Evolutionary conservation across 2,113 vertebrate genomes (phyloP).

Genomic region (Lates calcarifer): DNA sequence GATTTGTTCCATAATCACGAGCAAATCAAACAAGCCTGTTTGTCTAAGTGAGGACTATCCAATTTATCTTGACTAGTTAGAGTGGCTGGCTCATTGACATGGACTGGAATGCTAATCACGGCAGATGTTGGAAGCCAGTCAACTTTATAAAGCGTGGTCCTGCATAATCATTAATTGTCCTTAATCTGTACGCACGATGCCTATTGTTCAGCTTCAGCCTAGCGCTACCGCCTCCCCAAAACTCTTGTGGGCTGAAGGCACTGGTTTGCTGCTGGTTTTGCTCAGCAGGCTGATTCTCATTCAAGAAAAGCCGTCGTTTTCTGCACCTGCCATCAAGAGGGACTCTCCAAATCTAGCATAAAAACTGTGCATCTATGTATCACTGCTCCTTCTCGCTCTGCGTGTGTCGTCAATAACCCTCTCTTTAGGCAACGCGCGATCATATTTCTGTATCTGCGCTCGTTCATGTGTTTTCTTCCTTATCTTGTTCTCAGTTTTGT

Average conservation of each 20-base stretch:
- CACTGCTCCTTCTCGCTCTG: not conserved
- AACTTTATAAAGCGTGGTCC: constrained; percentile 79
- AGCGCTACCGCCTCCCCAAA: constrained; percentile 13
- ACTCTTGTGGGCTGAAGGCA: constrained; percentile 44
- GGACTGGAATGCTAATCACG: constrained; percentile 78
- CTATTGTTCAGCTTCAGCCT: constrained; percentile 30
- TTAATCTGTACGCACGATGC: constrained; percentile 43
- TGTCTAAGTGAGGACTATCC: constrained; percentile 10
- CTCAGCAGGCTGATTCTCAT: constrained; percentile 40
- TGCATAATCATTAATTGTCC: constrained; percentile 65
- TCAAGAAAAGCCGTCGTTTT: constrained; percentile 30
- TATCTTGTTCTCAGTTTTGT: constrained; percentile 32
- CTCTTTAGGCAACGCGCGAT: not conserved
- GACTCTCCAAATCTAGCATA: constrained; percentile 33
- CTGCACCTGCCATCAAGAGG: constrained; percentile 54
- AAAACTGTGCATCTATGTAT: constrained; percentile 35
- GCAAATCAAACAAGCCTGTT: not conserved
- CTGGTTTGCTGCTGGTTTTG: constrained; percentile 18
- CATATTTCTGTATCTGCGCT: not conserved
- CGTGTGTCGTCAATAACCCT: not conserved
- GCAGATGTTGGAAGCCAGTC: constrained; percentile 76
- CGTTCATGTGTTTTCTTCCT: constrained; percentile 4
- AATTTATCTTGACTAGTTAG: constrained; percentile 51
- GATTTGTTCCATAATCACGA: constrained; percentile 2
- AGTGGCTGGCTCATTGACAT: constrained; percentile 64